Percentiles rank a stretch among this genome's conserved stretches.
Evolutionary conservation across 2,797 vertebrate genomes (phyloP).

Genomic region (Neostethus bicornis): DNA sequence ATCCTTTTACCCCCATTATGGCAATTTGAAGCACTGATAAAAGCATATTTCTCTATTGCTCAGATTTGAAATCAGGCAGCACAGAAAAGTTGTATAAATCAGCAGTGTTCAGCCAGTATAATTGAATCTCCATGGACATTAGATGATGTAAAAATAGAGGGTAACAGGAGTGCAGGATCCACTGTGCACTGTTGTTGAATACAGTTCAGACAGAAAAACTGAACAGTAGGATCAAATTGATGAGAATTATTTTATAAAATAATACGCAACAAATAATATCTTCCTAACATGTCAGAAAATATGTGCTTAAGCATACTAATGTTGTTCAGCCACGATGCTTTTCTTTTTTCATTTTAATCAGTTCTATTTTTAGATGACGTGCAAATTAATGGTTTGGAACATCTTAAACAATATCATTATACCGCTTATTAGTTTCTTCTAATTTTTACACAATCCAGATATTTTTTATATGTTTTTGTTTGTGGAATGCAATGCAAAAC

Average conservation of each 20-base stretch:
- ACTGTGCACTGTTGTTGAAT: slow-evolving; percentile 18
- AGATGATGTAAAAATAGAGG: slow-evolving; percentile 36
- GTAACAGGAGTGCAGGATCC: slow-evolving; percentile 51
- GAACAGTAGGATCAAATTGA: neutral
- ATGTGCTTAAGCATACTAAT: neutral
- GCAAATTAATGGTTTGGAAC: too few species aligned
- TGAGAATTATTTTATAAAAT: neutral
- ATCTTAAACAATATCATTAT: too few species aligned
- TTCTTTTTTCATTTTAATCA: too few species aligned
- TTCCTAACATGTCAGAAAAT: neutral
- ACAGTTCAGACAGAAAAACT: slow-evolving; percentile 7
- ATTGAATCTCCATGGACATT: slow-evolving; percentile 60
- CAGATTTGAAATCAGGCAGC: slow-evolving; percentile 47
- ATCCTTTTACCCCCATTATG: slow-evolving; percentile 55
- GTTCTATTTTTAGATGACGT: too few species aligned
- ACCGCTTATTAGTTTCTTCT: too few species aligned
- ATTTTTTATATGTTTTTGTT: too few species aligned
- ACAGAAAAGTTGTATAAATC: slow-evolving; percentile 59
- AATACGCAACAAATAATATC: neutral
- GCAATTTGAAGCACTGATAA: slow-evolving; percentile 45
- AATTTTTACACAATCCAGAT: too few species aligned
- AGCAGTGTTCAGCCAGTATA: slow-evolving; percentile 53
- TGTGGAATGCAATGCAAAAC: too few species aligned
- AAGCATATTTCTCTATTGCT: slow-evolving; percentile 49
- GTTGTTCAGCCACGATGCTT: too few species aligned